A percentile compares a stretch with the other conserved stretches of the same genome.
Evolutionary conservation across 1,140 invertebrate genomes (phyloP).

Genomic region (Cataglyphis hispanica): DNA sequence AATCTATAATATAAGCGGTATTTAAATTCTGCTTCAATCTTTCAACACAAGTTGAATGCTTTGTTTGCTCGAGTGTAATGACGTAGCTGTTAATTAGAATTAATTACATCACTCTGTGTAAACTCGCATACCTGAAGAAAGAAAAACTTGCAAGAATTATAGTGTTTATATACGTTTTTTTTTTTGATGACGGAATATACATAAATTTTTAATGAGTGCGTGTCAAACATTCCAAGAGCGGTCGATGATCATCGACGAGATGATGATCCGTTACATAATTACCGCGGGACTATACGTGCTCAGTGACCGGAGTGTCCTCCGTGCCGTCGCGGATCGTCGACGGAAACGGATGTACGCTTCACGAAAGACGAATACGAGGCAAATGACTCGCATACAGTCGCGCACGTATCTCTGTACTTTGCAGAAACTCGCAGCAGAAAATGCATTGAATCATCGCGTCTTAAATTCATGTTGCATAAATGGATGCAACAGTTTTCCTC

Average conservation of each 20-base stretch:
- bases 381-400: constrained; percentile 61
- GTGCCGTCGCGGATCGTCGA: constrained; percentile 58
- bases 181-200: background rate
- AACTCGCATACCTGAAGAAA: background rate
- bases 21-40: background rate
- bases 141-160: background rate
- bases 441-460: background rate
- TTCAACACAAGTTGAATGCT: background rate
- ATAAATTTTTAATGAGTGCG: background rate
- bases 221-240: background rate
- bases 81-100: constrained; percentile 3
- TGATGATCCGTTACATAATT: constrained; percentile 75
- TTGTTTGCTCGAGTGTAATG: background rate
- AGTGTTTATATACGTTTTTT: background rate
- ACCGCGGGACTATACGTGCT: constrained; percentile 74
- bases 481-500: background rate
- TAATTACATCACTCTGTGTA: background rate
- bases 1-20: background rate
- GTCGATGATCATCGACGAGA: constrained; percentile 22
- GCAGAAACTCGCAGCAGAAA: background rate
- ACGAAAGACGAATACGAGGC: constrained; percentile 77
- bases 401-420: background rate
- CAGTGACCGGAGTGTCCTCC: constrained; percentile 85
- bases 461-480: background rate
- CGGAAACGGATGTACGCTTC: constrained; percentile 86